Conservation (phyloP, 1,140 invertebrate species). For the Macrobrachium rosenbergii region DNA sequence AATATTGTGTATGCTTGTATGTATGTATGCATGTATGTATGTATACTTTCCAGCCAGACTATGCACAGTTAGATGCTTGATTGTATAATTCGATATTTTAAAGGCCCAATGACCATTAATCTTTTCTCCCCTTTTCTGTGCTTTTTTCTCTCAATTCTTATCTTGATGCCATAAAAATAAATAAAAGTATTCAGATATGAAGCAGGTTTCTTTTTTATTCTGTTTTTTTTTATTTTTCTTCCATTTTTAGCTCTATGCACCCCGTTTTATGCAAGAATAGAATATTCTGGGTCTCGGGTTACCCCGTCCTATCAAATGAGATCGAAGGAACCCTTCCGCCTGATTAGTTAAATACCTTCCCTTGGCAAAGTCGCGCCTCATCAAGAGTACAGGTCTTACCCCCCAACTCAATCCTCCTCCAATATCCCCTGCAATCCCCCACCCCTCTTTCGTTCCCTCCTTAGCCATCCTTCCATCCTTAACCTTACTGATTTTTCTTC, state of each 20-base stretch:
- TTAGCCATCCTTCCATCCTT: not conserved
- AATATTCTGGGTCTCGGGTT: too few relatives aligned
- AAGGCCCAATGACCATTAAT: not conserved
- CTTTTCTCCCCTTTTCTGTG: not conserved
- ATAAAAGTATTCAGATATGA: not conserved
- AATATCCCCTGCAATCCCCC: not conserved
- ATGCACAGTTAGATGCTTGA: too few relatives aligned
- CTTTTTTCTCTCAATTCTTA: not conserved
- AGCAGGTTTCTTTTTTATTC: not conserved
- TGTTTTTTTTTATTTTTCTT: not conserved
- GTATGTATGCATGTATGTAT: constrained; percentile 29
- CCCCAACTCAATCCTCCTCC: not conserved
- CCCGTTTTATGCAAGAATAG: too few relatives aligned
- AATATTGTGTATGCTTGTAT: not conserved
- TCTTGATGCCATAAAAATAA: constrained; percentile 1
- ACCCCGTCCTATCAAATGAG: too few relatives aligned
- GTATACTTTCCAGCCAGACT: constrained; percentile 13
- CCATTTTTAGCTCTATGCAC: too few relatives aligned
- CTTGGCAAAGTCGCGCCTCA: not conserved
- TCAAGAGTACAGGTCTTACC: not conserved
- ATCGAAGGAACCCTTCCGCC: not conserved
- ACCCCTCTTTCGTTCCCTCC: not conserved
- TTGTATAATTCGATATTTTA: constrained; percentile 8
- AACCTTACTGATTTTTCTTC: not conserved
- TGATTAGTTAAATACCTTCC: not conserved